phyloP scores from a whole-genome alignment of 2,113 vertebrate genomes.

The Hippopotamus amphibius region DNA sequence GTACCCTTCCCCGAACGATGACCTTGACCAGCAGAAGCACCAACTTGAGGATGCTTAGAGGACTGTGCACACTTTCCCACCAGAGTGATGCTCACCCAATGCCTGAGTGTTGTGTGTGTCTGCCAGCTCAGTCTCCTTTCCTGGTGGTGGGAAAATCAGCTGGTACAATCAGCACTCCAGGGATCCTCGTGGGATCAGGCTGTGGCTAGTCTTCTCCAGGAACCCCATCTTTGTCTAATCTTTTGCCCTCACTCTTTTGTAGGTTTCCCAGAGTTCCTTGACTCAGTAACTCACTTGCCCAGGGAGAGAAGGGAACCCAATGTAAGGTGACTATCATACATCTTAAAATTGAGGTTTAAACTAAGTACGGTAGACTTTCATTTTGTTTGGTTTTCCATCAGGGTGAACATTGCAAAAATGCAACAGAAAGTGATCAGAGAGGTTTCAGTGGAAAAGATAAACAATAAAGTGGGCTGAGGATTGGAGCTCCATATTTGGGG shows the following conservation, averaged over 20 bases:
- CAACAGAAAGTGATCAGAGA: not conserved
- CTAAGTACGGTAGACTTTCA: not conserved
- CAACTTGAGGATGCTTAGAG: not conserved
- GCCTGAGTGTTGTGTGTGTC: fast-evolving
- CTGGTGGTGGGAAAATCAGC: not conserved
- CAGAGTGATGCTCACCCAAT: fast-evolving
- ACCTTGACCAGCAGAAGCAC: not conserved
- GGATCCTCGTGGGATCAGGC: not conserved
- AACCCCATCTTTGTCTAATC: not conserved
- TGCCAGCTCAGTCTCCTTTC: not conserved
- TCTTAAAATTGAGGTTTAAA: not conserved
- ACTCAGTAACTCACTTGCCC: not conserved
- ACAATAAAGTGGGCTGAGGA: not conserved
- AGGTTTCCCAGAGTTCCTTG: not conserved
- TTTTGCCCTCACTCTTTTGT: too few species aligned
- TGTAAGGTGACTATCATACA: fast-evolving
- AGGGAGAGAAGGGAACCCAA: not conserved
- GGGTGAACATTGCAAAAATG: not conserved
- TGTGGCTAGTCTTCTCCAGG: not conserved
- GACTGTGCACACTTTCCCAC: not conserved
- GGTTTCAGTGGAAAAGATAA: not conserved
- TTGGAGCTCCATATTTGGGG: not conserved
- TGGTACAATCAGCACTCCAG: fast-evolving
- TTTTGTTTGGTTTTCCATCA: not conserved
- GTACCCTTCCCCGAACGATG: not conserved